Evolutionary conservation across 2,113 vertebrate species (phyloP).

Genomic region (Cynopterus brachyotis): DNA sequence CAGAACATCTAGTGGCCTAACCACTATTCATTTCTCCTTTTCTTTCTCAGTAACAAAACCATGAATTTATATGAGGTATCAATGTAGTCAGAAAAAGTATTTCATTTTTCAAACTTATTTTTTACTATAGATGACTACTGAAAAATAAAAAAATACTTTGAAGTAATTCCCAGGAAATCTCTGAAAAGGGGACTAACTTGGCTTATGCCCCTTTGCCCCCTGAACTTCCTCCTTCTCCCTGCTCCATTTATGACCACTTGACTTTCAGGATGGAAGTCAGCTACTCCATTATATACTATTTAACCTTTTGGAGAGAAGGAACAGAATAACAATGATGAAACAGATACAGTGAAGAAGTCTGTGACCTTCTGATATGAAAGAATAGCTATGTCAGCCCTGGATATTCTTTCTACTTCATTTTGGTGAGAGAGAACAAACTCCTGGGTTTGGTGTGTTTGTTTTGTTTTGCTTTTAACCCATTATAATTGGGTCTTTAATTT

Average conservation of each 20-base stretch:
- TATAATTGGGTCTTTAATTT: neutral
- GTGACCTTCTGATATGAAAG: neutral
- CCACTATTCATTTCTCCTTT: neutral
- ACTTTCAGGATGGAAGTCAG: conserved; percentile 10
- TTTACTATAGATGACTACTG: neutral
- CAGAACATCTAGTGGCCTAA: neutral
- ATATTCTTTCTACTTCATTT: neutral
- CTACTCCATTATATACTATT: neutral
- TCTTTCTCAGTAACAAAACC: neutral
- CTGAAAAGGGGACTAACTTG: neutral
- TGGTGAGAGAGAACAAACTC: neutral
- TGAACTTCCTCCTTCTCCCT: neutral
- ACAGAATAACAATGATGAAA: neutral
- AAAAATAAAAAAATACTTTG: neutral
- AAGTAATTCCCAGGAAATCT: neutral
- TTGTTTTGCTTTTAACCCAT: neutral
- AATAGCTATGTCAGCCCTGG: neutral
- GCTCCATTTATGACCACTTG: conserved; percentile 14
- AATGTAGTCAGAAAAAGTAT: neutral
- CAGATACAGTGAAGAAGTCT: neutral
- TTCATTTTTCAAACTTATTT: neutral
- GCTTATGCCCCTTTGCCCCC: neutral
- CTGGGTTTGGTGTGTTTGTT: neutral
- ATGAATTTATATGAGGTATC: neutral
- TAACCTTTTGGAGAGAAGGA: conserved; percentile 8